Conservation (phyloP, 2,113 vertebrate genomes). For the Notechis scutatus region DNA sequence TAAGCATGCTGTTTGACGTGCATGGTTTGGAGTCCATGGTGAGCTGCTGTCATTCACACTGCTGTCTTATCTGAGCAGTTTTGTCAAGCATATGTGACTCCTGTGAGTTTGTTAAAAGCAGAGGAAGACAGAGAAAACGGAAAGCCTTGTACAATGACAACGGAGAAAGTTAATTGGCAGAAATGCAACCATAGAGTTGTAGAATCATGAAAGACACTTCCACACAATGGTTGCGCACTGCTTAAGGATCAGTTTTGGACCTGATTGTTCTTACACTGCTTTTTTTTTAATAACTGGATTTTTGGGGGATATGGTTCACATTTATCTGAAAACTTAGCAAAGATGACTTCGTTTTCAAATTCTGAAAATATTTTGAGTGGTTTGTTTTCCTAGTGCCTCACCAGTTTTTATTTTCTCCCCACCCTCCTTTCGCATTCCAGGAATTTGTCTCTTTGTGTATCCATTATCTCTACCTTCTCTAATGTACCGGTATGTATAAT, state of each 20-base stretch:
- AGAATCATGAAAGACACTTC: conserved; percentile 19
- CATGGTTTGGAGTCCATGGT: background rate
- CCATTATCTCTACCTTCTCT: background rate
- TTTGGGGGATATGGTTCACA: background rate
- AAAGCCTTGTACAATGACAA: conserved; percentile 6
- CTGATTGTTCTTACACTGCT: background rate
- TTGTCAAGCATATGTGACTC: conserved; percentile 27
- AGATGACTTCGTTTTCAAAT: background rate
- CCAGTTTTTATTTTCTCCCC: background rate
- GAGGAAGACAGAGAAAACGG: conserved; percentile 34
- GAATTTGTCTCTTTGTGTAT: background rate
- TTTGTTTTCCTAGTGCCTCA: background rate
- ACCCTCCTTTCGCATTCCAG: background rate
- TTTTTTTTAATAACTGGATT: background rate
- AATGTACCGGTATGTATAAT: background rate
- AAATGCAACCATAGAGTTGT: background rate
- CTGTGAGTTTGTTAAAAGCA: conserved; percentile 30
- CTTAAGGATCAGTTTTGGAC: background rate
- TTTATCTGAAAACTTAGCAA: background rate
- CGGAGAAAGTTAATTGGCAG: conserved; percentile 31
- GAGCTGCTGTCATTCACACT: background rate
- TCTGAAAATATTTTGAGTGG: background rate
- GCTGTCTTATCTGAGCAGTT: conserved; percentile 13
- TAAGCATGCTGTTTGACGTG: background rate
- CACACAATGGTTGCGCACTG: background rate